A percentile compares a stretch with the other conserved stretches of the same genome.
Evolutionary conservation across 2,797 vertebrate genomes (phyloP).

Genomic region (Pogoniulus pusillus): DNA sequence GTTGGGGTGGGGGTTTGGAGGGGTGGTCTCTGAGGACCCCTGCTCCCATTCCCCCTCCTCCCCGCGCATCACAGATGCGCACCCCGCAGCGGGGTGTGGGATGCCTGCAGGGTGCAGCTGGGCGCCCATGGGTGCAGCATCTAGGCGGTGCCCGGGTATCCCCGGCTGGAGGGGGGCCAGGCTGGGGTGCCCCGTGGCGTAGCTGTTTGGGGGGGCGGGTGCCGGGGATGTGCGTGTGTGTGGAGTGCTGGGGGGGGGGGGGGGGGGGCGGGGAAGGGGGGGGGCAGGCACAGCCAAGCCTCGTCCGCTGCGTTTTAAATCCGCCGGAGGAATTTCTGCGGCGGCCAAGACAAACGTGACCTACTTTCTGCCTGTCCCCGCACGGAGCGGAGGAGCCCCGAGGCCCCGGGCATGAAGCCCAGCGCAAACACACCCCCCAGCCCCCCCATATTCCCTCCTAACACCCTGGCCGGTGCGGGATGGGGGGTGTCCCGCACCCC

Average conservation of each 20-base stretch:
- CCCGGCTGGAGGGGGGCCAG: not conserved
- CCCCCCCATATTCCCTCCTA: not conserved
- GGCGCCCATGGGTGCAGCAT: not conserved
- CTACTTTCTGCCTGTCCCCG: conserved; percentile 76
- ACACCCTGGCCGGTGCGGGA: not conserved
- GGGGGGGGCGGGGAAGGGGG: not conserved
- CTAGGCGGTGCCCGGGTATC: not conserved
- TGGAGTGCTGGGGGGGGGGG: no score
- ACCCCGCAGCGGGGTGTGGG: not conserved
- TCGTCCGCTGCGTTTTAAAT: conserved; percentile 73
- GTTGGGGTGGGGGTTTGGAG: no score
- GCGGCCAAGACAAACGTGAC: conserved; percentile 81
- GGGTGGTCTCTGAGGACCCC: not conserved
- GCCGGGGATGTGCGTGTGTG: not conserved
- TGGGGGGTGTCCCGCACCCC: not conserved
- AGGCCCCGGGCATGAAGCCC: conserved; percentile 26
- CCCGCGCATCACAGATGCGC: no score
- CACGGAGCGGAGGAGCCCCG: conserved; percentile 48
- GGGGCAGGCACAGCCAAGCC: not conserved
- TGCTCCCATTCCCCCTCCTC: rapidly evolving
- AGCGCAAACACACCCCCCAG: not conserved
- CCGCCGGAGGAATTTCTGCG: conserved; percentile 79
- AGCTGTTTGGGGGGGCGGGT: not conserved
- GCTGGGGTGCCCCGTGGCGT: not conserved
- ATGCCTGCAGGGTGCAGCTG: not conserved